phyloP scores from a whole-genome alignment of 1,140 invertebrate species.

The Latrodectus geometricus region DNA sequence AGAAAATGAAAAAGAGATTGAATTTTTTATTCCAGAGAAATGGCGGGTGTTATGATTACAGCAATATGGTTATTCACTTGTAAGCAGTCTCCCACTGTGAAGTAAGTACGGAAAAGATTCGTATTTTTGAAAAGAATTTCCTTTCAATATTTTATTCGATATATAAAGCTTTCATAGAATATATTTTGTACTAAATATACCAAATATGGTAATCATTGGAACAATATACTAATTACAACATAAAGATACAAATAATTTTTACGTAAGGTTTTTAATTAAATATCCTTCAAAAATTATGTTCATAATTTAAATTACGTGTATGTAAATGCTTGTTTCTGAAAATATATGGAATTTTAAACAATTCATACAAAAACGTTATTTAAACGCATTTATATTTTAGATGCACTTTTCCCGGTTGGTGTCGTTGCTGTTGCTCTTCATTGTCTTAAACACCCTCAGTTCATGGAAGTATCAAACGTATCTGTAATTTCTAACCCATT shows the following conservation, averaged over 20 bases:
- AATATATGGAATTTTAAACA: not conserved
- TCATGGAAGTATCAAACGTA: too few relatives aligned
- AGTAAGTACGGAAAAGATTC: not conserved
- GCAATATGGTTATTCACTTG: slow-evolving; percentile 36
- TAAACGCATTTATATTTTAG: slow-evolving; percentile 6
- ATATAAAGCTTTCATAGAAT: not conserved
- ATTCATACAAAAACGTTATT: not conserved
- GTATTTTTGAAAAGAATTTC: too few relatives aligned
- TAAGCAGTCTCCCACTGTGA: slow-evolving; percentile 36
- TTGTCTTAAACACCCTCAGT: too few relatives aligned
- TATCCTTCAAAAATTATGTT: not conserved
- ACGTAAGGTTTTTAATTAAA: not conserved
- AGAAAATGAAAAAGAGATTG: not conserved
- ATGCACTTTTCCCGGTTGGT: slow-evolving; percentile 30
- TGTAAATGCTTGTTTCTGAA: not conserved
- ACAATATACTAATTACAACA: not conserved
- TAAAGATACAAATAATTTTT: not conserved
- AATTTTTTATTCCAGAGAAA: slow-evolving; percentile 14
- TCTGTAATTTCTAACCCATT: too few relatives aligned
- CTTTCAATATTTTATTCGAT: too few relatives aligned
- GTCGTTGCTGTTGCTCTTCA: not conserved
- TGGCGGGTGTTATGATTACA: slow-evolving; percentile 51
- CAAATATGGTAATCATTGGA: not conserved
- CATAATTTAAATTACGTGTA: not conserved
- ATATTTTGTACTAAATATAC: not conserved